Conservation (phyloP, 2,888 invertebrate species). For the Nymphalis urticae region DNA sequence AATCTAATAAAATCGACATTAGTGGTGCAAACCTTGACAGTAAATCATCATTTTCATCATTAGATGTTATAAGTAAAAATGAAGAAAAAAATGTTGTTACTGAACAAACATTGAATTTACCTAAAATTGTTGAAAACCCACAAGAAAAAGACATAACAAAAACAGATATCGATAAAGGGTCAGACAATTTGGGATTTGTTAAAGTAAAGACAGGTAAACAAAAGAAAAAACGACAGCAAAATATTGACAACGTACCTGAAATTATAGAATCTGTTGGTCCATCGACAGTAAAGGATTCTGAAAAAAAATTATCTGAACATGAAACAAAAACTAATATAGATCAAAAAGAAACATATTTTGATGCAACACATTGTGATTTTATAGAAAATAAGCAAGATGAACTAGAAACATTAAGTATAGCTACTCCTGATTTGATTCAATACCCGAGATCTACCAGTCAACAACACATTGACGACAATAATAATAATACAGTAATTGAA, state of each 20-base stretch:
- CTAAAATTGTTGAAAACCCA: background rate
- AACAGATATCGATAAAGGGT: conserved; percentile 24
- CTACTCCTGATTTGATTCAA: conserved; percentile 59
- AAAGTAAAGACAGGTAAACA: conserved; percentile 48
- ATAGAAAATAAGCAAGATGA: conserved; percentile 48
- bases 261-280: background rate
- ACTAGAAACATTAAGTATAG: conserved; percentile 50
- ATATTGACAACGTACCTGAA: conserved; percentile 20
- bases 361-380: conserved; percentile 6
- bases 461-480: conserved; percentile 62
- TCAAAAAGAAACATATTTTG: conserved; percentile 15
- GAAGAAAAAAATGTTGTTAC: background rate
- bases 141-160: background rate
- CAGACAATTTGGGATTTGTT: conserved; percentile 37
- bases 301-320: background rate
- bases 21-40: background rate
- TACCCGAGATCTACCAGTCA: conserved; percentile 65
- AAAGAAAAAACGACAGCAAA: conserved; percentile 46
- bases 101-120: background rate
- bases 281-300: background rate
- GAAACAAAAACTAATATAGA: background rate
- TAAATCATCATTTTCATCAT: background rate
- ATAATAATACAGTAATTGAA: conserved; percentile 59
- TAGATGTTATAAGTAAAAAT: background rate
- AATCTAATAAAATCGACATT: background rate